These are phyloP conservation scores for Kryptolebias marmoratus DNA, from an alignment of 2,113 vertebrate species.

Conservation along the genomic window DNA sequence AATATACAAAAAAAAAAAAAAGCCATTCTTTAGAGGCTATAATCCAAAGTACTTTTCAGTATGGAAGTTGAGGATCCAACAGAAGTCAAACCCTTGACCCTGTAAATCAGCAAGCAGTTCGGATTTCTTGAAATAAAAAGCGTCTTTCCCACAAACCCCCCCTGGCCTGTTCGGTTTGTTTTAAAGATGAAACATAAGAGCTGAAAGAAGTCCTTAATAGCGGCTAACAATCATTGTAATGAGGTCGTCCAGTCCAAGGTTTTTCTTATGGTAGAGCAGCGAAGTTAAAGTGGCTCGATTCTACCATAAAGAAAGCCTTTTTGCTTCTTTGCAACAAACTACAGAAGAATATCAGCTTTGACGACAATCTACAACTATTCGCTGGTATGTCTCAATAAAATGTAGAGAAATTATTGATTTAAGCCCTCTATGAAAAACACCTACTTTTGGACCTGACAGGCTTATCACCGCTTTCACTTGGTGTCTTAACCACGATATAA, in stretches of 20 bases:
- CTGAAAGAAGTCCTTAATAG: background rate
- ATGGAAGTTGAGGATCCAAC: slow-evolving; percentile 35
- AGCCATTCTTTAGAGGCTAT: slow-evolving; percentile 28
- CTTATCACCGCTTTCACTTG: too few relatives aligned
- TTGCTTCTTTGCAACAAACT: background rate
- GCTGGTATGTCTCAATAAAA: too few relatives aligned
- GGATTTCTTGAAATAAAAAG: slow-evolving; percentile 54
- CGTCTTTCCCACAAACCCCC: slow-evolving; percentile 22
- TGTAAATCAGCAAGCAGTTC: slow-evolving; percentile 51
- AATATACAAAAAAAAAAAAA: slow-evolving; percentile 45
- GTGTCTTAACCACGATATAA: too few relatives aligned
- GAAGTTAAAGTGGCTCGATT: background rate
- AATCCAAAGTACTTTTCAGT: slow-evolving; percentile 52
- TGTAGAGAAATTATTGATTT: too few relatives aligned
- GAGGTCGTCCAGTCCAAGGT: background rate
- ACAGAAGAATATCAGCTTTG: too few relatives aligned
- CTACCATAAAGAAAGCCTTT: background rate
- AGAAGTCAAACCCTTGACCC: slow-evolving; percentile 39
- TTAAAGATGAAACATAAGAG: slow-evolving; percentile 21
- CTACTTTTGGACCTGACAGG: too few relatives aligned
- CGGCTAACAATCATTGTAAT: background rate
- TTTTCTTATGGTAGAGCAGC: background rate
- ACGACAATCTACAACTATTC: too few relatives aligned
- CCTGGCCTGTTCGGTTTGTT: slow-evolving; percentile 18
- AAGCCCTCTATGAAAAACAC: too few relatives aligned